Evolutionary conservation across 2,113 vertebrate species (phyloP).

Genomic region (Syrmaticus mikado): DNA sequence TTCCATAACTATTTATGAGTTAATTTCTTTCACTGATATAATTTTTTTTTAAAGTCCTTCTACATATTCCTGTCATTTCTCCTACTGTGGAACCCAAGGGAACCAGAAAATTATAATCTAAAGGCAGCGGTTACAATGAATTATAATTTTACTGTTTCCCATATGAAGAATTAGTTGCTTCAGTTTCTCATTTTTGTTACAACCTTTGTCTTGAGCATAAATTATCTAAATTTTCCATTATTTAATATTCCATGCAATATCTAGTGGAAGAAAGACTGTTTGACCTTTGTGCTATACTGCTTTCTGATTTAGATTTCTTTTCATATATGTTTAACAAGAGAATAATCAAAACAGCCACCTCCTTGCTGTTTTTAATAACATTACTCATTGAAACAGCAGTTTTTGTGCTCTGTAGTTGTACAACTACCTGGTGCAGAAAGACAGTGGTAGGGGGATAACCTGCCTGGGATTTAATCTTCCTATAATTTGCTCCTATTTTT

Average conservation of each 20-base stretch:
- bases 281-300: not conserved
- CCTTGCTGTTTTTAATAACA: not conserved
- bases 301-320: not conserved
- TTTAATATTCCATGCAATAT: constrained; percentile 13
- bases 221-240: not conserved
- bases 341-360: not conserved
- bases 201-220: constrained; percentile 31
- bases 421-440: not conserved
- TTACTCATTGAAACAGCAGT: not conserved
- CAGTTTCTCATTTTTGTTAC: constrained; percentile 35
- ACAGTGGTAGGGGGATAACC: not conserved
- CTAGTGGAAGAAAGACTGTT: not conserved
- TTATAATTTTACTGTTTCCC: constrained; percentile 49
- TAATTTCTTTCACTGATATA: constrained; percentile 31
- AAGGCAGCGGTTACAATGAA: constrained; percentile 11
- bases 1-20: constrained; percentile 43
- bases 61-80: constrained; percentile 16
- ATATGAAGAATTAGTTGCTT: constrained; percentile 45
- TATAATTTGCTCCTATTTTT: not conserved
- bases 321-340: not conserved
- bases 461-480: not conserved
- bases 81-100: constrained; percentile 23
- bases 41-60: not conserved
- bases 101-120: constrained; percentile 58
- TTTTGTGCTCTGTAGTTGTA: not conserved